Base-by-base conservation (phyloP, 2,888 invertebrate species). In the Drosophila ochracea region DNA sequence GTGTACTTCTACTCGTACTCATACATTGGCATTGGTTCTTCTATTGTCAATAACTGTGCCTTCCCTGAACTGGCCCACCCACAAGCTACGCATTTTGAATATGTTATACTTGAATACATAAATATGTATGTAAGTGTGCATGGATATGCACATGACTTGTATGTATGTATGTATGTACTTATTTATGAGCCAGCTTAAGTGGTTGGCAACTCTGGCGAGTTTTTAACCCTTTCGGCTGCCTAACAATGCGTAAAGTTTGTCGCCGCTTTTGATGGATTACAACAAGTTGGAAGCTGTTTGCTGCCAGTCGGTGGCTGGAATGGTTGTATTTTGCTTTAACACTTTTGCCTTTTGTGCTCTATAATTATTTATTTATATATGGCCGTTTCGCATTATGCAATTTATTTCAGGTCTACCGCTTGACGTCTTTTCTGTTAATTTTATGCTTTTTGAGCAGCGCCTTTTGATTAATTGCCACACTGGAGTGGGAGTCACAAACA, bases 181-280 rank as follows among this genome's bases (percentile, higher is more conserved):
- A 55, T 66, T 72, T 72, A 43, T 54, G 39, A 47, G 55, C 52
- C 57, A 35, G 64, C 33, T 63, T 41, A 75, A 61, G 68, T 76
- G 79, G 55, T 47, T 76, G 76, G 60, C 72, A 64, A 68, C 65
- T 60, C 73, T 76, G 71, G 49, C 54, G 71, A 59, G 59, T 65
- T 76, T 68, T 71, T 53, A 73, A 81, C 74, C 68, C 89, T 82
- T 75, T 73, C 43, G 50, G 58, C 60, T 87, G 89, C 66, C 76
- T 89, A 90, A 90, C 88, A 89, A 89, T 80, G 90, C 90, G 89
- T 89, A 76, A 89, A 89, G 79, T 90, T 89, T 90, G 78, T 78
- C 90, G 90, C 81, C 80, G 77, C 83, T 83, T 88, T 89, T 89
- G 90, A 89, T 90, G 90, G 84, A 90, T 90, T 82, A 75, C 86